Evolutionary conservation across 2,113 vertebrate species (phyloP).

Genomic region (Nesoenas mayeri): DNA sequence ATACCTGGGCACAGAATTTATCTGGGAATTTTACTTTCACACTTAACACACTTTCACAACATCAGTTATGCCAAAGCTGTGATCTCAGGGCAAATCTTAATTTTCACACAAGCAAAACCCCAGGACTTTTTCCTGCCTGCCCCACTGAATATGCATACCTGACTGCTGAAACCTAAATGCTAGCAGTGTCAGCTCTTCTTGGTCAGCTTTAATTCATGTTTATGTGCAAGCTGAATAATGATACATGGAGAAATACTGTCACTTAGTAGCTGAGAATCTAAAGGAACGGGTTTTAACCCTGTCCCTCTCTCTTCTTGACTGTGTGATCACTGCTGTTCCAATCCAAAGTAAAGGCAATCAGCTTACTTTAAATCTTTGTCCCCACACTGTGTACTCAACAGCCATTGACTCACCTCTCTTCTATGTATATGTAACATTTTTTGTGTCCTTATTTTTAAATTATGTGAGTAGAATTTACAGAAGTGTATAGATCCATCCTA

Average conservation of each 20-base stretch:
- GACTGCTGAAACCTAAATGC: not conserved
- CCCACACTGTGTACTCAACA: not conserved
- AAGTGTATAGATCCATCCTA: not conserved
- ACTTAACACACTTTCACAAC: not conserved
- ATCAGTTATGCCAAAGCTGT: not conserved
- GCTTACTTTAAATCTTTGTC: not conserved
- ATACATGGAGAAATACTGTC: not conserved
- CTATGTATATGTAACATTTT: not conserved
- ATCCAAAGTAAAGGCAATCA: not conserved
- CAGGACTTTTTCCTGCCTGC: not conserved
- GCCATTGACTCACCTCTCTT: not conserved
- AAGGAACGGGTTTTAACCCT: not conserved
- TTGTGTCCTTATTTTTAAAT: not conserved
- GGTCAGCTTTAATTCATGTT: not conserved
- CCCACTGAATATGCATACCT: rapidly evolving
- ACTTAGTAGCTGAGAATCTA: not conserved
- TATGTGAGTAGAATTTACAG: not conserved
- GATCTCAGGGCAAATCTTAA: not conserved
- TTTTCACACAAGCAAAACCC: not conserved
- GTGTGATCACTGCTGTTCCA: rapidly evolving
- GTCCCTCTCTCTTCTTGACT: not conserved
- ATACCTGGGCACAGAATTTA: not conserved
- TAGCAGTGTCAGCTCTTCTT: not conserved
- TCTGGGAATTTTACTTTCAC: not conserved
- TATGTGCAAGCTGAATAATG: not conserved